Evolutionary conservation across 2,888 invertebrate species (phyloP).

Genomic region (Athripsodes cinereus): DNA sequence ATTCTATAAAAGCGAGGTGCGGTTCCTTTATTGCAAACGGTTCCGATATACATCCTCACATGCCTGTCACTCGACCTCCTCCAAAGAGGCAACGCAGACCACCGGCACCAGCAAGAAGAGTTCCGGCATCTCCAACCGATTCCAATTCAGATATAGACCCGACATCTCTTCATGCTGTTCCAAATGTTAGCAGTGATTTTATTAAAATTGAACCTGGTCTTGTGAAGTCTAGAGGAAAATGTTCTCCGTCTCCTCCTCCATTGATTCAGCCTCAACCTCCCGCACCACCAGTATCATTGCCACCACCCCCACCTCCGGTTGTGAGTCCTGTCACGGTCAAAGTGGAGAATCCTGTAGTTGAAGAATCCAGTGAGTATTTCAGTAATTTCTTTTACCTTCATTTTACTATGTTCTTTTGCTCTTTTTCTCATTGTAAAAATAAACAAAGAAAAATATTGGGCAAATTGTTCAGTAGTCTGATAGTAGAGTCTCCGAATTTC

Average conservation of each 20-base stretch:
- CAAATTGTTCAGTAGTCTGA: too few relatives aligned
- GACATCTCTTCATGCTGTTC: not conserved
- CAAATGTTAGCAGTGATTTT: not conserved
- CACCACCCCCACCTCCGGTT: constrained; percentile 30
- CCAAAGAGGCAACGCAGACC: not conserved
- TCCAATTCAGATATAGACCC: constrained; percentile 9
- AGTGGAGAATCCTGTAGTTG: constrained; percentile 36
- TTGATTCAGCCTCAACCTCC: not conserved
- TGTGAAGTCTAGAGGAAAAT: not conserved
- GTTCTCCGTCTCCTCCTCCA: constrained; percentile 4
- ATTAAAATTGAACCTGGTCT: constrained; percentile 4
- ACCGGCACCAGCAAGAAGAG: constrained; percentile 2
- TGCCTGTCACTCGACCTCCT: not conserved
- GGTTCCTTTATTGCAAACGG: constrained; percentile 13
- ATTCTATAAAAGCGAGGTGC: constrained; percentile 36
- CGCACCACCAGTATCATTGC: constrained; percentile 3
- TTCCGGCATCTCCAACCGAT: constrained; percentile 8
- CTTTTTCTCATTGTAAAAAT: too few relatives aligned
- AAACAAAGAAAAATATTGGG: too few relatives aligned
- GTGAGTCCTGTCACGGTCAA: constrained; percentile 44
- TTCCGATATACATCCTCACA: not conserved
- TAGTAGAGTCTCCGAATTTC: too few relatives aligned
- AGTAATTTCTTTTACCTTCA: too few relatives aligned
- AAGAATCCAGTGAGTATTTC: constrained; percentile 44
- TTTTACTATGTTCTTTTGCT: too few relatives aligned